Evolutionary conservation across 2,113 vertebrate species (phyloP), one percentile per base, ranked within the genome.

Genomic region (Corynorhinus townsendii): DNA sequence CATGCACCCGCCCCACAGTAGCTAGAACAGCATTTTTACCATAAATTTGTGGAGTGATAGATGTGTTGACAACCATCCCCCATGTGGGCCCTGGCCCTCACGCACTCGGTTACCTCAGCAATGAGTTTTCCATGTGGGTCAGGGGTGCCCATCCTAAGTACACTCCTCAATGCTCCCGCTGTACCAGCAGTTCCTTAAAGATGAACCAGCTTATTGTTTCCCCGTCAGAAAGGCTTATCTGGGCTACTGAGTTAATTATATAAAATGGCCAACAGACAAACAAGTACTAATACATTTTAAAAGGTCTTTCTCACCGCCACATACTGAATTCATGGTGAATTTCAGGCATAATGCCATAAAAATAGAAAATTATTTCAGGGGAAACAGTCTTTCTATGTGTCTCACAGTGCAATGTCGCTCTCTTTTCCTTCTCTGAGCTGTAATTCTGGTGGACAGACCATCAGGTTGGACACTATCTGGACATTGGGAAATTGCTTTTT

Each of bases 401-500:
- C 62, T 93, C 10, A 59, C 73, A 93, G 28, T n/a, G 75, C 19
- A 62, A 72, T 4, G 3, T 38, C 79, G 1, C 20, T 76, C 5
- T 20, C 38, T 81, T 91, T 89, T 71, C 40, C 47, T 16, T 86
- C 26, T 79, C 14, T 93, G 11, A 83, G 40, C 54, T 92, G 33
- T 11, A 62, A 43, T 93, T 92, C 84, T 71, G 59, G 4, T 35
- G 49, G 89, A 72, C 9, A 40, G 76, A 81, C 8, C 28, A 64
- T 35, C 40, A 52, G 45, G n/a, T 90, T 72, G 92, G 22, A 75
- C 45, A 49, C 24, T 33, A 66, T 68, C n/a, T 66, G 59, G 17
- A 71, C 20, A 14, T 28, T 87, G 54, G 84, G 43, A 54, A 56
- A 89, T 82, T 59, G 28, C 47, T 75, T 86, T 92, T 89, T 83